Evolutionary conservation across 1,140 invertebrate species (phyloP), one percentile per base, ranked within the genome.

Genomic region (Bombyx mandarina): DNA sequence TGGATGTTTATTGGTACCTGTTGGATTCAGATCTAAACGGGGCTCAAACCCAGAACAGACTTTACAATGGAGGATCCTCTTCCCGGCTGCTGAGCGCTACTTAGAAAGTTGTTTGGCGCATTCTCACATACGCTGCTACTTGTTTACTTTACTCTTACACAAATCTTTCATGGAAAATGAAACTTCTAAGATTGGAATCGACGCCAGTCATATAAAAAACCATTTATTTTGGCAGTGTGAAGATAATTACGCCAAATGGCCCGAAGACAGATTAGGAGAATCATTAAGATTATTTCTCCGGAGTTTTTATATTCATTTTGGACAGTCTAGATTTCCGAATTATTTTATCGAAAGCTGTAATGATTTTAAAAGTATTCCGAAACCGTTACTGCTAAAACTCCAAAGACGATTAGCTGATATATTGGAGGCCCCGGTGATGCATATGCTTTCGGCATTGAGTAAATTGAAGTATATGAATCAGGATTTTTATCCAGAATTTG

Each of bases 171-270:
- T 94, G 44, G 91, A 92, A 66, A 90, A 90, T 0, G 74, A 89
- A 45, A 81, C 89, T 26, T 74, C 85, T 9, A 88, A 88, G 70
- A 82, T 90, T 48, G 91, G 92, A 2, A 75, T 93, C 1, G 89
- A 90, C 18, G 77, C 82, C 0, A 90, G 91, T 56, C 94, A 95
- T 71, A 89, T 95, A n/a, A 90, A 93, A 56, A 92, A 92, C 56
- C 91, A 93, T 69, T 74, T 96, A n/a, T 95, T 94, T 72, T 94
- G 93, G 92, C 89, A 94, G 77, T 93, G 93, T 61, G 94, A 96
- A 73, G 90, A 90, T 42, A 90, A 92, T 61, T 90, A 90, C 65
- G 88, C 88, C 3, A 90, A 89, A 51, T 95, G 93, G 93, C 89
- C 91, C 0, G 92, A 94, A 63, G 90, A 93, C 74, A 83, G 91